Evolutionary conservation across 2,888 invertebrate species (phyloP), one percentile per base, ranked within the genome.

Genomic region (Pharmacophagus antenor): DNA sequence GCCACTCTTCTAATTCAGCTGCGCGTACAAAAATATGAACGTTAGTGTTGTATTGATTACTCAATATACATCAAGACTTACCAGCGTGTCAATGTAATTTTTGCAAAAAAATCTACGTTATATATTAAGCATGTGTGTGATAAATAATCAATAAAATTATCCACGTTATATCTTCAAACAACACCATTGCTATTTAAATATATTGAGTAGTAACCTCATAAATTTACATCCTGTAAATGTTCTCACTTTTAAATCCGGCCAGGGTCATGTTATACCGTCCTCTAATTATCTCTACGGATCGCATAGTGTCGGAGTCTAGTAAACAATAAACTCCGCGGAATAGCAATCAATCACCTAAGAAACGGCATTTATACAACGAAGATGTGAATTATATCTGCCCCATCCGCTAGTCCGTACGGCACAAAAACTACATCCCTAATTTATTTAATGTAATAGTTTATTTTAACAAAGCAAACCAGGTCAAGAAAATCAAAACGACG

Each of bases 401-500:
- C 54, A 31, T 25, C 57, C 41, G 51, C n/a, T n/a, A n/a, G n/a
- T n/a, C n/a, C n/a, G n/a, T n/a, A n/a, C n/a, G n/a, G n/a, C n/a
- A 27, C n/a, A n/a, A 71, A 79, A 68, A 67, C 70, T 63, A 55
- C 65, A 63, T 62, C 64, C 69, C 75, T 79, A 85, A 85, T 85
- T 84, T 83, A 83, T 83, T 80, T 80, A 76, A 80, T 79, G 77
- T 81, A 77, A 76, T 71, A 75, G 77, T 78, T 81, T 79, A 80
- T 82, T 85, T 84, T 73, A 78, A 80, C 77, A 71, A 72, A 72
- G 77, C 78, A 62, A 88, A 85, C 78, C 77, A 75, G 88, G 87
- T 86, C 88, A 86, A 80, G 86, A 86, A 84, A 87, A 85, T 81
- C 71, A 76, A 82, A 84, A 82, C 79, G 82, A 76, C 80, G 77